Conservation (phyloP, 1,140 invertebrate species). For the Drosophila truncata region DNA sequence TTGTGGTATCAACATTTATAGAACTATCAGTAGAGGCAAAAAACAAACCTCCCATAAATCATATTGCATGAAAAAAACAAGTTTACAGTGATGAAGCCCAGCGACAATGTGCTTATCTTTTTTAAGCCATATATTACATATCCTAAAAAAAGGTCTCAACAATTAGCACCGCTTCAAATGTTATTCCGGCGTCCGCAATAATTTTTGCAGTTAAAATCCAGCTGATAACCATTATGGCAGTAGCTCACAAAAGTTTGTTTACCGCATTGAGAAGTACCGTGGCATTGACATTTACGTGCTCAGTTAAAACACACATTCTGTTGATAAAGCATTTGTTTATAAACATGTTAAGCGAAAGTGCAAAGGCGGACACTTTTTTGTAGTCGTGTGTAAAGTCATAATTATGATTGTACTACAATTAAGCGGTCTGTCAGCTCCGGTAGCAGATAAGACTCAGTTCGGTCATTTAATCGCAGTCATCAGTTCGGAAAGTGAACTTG, state of each 20-base stretch:
- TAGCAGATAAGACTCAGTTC: conserved; percentile 41
- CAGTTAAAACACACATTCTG: conserved; percentile 28
- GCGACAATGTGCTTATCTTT: background rate
- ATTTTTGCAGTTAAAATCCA: conserved; percentile 1
- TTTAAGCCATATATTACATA: conserved; percentile 1
- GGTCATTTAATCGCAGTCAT: conserved; percentile 19
- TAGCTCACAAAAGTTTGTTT: conserved; percentile 16
- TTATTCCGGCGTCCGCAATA: background rate
- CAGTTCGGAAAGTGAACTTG: conserved; percentile 46
- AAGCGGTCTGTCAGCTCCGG: conserved; percentile 26
- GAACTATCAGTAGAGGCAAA: background rate
- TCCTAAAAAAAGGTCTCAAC: conserved; percentile 1
- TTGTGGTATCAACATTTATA: background rate
- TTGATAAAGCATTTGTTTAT: conserved; percentile 44
- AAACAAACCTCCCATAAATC: background rate
- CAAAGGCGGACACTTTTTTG: conserved; percentile 21
- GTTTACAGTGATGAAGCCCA: conserved; percentile 5
- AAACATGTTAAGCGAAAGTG: conserved; percentile 14
- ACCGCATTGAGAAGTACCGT: conserved; percentile 25
- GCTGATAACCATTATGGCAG: conserved; percentile 40
- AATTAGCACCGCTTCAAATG: conserved; percentile 8
- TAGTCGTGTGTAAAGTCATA: conserved; percentile 37
- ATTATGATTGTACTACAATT: conserved; percentile 48
- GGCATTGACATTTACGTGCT: conserved; percentile 56
- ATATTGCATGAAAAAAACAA: background rate